Percentiles rank a stretch among this genome's conserved stretches.
These are phyloP conservation scores for Rhopilema esculentum DNA, from an alignment of 30 jellyfish, hydroid and myxozoan genomes.

Conservation along the genomic window DNA sequence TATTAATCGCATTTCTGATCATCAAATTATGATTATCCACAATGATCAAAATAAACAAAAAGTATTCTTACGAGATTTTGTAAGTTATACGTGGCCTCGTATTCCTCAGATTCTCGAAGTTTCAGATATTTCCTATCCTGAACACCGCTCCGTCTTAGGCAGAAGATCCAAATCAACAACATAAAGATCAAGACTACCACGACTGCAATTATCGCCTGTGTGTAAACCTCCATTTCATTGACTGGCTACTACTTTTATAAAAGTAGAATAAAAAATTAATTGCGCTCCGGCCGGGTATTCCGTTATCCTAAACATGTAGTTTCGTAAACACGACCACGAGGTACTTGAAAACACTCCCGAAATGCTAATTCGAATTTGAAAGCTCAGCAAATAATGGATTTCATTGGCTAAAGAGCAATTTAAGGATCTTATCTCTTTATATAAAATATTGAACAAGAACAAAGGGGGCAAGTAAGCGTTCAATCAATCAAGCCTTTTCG, in stretches of 20 bases:
- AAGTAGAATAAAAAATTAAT: too few species aligned
- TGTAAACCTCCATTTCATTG: constrained; percentile 26
- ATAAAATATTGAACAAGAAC: background rate
- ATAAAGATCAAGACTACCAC: constrained; percentile 6
- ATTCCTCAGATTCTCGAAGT: constrained; percentile 22
- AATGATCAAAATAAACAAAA: too few species aligned
- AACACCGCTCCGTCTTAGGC: constrained; percentile 8
- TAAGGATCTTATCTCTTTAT: background rate
- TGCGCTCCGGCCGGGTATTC: too few species aligned
- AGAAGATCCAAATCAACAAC: constrained; percentile 35
- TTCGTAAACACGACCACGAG: too few species aligned
- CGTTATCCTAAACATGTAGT: too few species aligned
- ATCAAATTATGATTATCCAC: too few species aligned
- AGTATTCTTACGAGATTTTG: constrained; percentile 21
- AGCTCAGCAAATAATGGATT: background rate
- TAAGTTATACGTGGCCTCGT: constrained; percentile 16
- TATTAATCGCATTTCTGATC: too few species aligned
- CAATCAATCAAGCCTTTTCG: background rate
- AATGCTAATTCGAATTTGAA: background rate
- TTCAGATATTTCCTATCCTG: constrained; percentile 14
- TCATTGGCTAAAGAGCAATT: background rate
- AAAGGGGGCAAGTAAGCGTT: background rate
- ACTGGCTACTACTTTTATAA: background rate
- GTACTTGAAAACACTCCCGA: background rate
- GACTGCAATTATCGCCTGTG: constrained; percentile 17